Evolutionary conservation across 1,140 invertebrate genomes (phyloP), one percentile per base, ranked within the genome.

Genomic region (Xylocopa sonorina): DNA sequence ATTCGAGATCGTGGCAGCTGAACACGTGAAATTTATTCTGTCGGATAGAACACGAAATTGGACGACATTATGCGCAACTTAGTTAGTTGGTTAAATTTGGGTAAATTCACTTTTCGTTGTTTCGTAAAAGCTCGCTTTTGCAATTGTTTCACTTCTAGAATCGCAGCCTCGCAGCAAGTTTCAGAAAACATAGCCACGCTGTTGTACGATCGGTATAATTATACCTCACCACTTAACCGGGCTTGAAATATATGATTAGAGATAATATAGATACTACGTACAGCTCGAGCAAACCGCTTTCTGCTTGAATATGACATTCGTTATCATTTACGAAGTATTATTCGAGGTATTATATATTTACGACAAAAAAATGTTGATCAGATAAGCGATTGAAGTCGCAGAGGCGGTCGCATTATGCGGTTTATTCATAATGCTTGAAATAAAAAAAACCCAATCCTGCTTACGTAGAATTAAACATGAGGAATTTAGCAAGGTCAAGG

Each of bases 1-100:
- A 66, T 64, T 32, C 21, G 12, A 29, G n/a, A 34, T 41, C 34
- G 16, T 18, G 24, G 14, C 62, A 75, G 48, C 34, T 53, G 72
- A 10, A 3, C 6, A 18, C 21, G 32, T 0, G 27, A 27, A 21
- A 29, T 74, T 74, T 41, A 38, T 38, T 48, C 32, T 16, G 14
- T 72, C 50, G 32, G 46, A 18, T 41, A 29, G 24, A 38, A 38
- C 48, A 10, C 29, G 46, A 1, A n/a, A 50, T 67, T n/a, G 43
- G 14, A 50, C 46, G 21, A 16, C 48, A 53, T 24, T 50, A 3
- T 10, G 27, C 18, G n/a, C n/a, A 38, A 62, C 50, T 50, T 43
- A 10, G 34, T 4, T 21, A 4, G 16, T 3, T 12, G 38, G 16
- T 16, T 18, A 38, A 38, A n/a, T 55, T 64, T 24, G 7, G 3